Base-by-base conservation (phyloP, 2,113 vertebrate genomes). In the Lasiurus cinereus region DNA sequence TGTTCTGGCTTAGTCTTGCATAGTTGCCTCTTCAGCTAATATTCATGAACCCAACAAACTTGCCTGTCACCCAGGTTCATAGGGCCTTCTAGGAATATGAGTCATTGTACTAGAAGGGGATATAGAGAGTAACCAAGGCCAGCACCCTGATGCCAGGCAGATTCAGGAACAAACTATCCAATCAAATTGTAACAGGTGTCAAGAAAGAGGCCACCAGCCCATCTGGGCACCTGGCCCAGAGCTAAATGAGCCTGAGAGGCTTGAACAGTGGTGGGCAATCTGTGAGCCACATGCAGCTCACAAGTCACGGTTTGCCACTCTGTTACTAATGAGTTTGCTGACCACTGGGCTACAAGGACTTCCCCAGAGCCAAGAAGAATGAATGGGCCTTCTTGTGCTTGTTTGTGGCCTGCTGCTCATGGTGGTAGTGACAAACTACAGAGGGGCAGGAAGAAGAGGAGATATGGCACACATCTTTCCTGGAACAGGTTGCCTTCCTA, bases 1-100 rank as follows among this genome's bases (percentile, higher is more conserved):
- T 62, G 7, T 89, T 91, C 74, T 79, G 86, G 73, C 79, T 54
- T 73, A 33, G 72, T 83, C 90, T 95, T 82, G 56, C 43, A n/a
- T 29, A 64, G 36, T 79, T 79, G 54, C 87, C 87, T 95, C 22
- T 39, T 67, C 8, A 33, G 52, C 46, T 73, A 39, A n/a, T 46
- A 73, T 52, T 48, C 59, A 56, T n/a, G 1, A 0, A 29, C 85
- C 85, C 19, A 85, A 46, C 56, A 62, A 82, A 48, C 22, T 27
- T 43, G 19, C 82, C 73, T 74, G 14, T 9, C 21, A 2, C 50
- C 73, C 50, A 48, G 77, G 64, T 22, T 66, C 52, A 33, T 8
- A 39, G 27, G 43, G 46, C 24, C 62, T 46, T 69, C 70, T 52
- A 70, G 74, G 22, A 54, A 15, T 46, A 24, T 83, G 62, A 74